Base-by-base conservation (phyloP, 2,888 invertebrate species). In the Lycophotia porphyrea region DNA sequence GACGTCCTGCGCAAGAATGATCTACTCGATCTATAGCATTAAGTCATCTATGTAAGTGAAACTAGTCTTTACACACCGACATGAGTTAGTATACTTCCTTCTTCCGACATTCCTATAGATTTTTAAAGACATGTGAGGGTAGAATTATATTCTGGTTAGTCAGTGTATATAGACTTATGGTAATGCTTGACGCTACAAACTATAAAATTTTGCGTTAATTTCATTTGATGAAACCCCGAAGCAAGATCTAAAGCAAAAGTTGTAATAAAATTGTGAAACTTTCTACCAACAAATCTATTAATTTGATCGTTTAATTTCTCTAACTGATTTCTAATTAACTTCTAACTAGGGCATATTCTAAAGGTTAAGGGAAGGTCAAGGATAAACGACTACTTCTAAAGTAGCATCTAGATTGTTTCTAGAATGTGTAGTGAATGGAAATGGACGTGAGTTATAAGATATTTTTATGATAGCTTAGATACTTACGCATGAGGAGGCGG, bases 1-100 rank as follows among this genome's bases (percentile, higher is more conserved):
- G 96, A 96, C n/a, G 96, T 96, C 93, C 96, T 96, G 93, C 95
- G 96, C 91, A 96, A 94, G 93, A 95, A 96, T 82, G 96, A 96
- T 95, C 96, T 96, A 94, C 92, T 94, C 95, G 96, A 95, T 94
- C 95, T 91, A 94, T 92, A 93, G 95, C 90, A 93, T 95, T 95
- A 93, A 89, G 91, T 93, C 91, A 87, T 93, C 91, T 93, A 96
- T 96, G 96, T 93, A 91, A 86, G 84, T 93, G 95, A 93, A 86
- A 74, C 44, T 36, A 42, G 90, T 93, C 84, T 85, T 92, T 92
- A 93, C 92, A 95, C 88, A 94, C 94, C 92, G 93, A 93, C 88
- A 77, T 74, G 7, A 27, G 5, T n/a, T 42, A 36, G 9, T 49
- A 42, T 72, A 63, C 49, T 63, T 60, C 82, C 67, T 68, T 60